phyloP scores from a whole-genome alignment of 2,888 invertebrate species.

The Odontocolon sp. region DNA sequence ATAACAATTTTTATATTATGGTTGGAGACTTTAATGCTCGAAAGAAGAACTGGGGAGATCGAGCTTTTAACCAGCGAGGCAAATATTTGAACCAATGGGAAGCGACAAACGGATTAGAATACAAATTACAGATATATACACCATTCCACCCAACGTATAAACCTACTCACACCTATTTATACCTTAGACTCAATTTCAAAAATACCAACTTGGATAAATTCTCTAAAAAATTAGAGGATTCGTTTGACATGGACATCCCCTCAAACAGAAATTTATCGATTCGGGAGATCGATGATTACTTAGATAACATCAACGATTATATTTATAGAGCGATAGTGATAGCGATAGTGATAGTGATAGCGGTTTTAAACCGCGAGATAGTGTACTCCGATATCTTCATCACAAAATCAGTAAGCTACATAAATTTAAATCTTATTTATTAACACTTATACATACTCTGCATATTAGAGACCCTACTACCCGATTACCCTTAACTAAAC shows the following conservation, averaged over 20 bases:
- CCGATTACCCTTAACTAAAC: not conserved
- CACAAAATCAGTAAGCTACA: too few species aligned
- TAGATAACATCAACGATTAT: not conserved
- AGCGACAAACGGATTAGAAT: not conserved
- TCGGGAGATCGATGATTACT: not conserved
- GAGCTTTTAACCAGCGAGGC: not conserved
- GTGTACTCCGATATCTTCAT: too few species aligned
- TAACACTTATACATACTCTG: too few species aligned
- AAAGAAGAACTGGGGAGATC: not conserved
- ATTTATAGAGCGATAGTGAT: not conserved
- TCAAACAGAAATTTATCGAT: not conserved
- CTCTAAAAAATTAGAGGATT: not conserved
- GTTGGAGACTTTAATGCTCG: conserved; percentile 23
- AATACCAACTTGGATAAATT: conserved; percentile 9
- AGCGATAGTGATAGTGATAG: too few species aligned
- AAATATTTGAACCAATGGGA: not conserved
- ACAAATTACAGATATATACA: not conserved
- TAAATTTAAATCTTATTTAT: not conserved
- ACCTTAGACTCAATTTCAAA: not conserved
- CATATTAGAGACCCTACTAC: not conserved
- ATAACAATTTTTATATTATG: not conserved
- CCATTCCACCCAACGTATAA: not conserved
- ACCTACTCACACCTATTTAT: not conserved
- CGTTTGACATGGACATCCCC: not conserved
- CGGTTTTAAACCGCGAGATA: too few species aligned